phyloP scores from a whole-genome alignment of 2,113 vertebrate genomes.

The Aleadryas rufinucha region DNA sequence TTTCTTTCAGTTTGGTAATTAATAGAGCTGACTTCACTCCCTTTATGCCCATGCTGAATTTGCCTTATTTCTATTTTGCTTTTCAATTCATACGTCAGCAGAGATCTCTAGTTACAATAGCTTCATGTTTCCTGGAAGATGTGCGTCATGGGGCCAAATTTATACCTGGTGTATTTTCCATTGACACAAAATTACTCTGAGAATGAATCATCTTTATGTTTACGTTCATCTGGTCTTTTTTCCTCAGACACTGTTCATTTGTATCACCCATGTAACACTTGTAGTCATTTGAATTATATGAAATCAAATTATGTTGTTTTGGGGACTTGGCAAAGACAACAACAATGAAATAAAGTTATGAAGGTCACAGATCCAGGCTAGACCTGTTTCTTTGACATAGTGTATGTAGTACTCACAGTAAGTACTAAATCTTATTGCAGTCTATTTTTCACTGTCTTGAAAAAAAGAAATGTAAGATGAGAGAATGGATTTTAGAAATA shows the following conservation, averaged over 20 bases:
- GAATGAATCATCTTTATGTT: conserved; percentile 45
- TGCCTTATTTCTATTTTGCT: conserved; percentile 39
- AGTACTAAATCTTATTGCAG: background rate
- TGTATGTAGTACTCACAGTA: fast-evolving
- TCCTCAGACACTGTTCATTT: background rate
- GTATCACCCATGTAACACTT: background rate
- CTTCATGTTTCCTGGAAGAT: conserved; percentile 61
- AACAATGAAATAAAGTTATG: background rate
- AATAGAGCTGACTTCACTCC: conserved; percentile 15
- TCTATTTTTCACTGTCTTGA: background rate
- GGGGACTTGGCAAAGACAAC: background rate
- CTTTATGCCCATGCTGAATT: conserved; percentile 21
- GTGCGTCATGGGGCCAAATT: conserved; percentile 20
- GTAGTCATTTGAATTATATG: background rate
- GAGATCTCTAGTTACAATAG: conserved; percentile 54
- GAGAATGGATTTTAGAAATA: background rate
- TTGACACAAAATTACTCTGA: conserved; percentile 29
- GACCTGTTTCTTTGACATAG: background rate
- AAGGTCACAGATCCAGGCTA: background rate
- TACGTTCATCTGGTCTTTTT: conserved; percentile 9
- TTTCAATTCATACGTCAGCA: conserved; percentile 50
- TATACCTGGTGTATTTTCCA: conserved; percentile 35
- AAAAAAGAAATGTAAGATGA: background rate
- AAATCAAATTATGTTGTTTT: conserved; percentile 25
- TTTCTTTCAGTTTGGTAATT: conserved; percentile 39